A percentile compares a stretch with the other conserved stretches of the same genome.
Conservation (phyloP, 2,797 vertebrate species). For the Neosilurus hyrtlii region DNA sequence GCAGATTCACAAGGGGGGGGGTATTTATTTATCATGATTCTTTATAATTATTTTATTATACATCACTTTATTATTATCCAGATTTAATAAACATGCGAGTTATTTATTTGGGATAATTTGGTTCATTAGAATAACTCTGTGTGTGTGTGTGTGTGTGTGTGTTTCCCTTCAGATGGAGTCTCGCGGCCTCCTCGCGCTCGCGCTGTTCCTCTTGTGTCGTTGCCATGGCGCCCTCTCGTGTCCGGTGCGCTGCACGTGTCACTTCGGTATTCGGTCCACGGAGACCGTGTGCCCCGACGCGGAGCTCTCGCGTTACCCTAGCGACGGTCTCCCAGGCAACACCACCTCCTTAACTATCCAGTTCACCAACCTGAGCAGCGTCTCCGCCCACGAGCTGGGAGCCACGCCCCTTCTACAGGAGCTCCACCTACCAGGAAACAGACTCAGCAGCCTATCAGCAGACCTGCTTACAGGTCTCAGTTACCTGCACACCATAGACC, state of each 20-base stretch:
- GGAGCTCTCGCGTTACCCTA: slow-evolving; percentile 50
- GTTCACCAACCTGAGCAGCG: slow-evolving; percentile 55
- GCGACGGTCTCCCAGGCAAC: slow-evolving; percentile 50
- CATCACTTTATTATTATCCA: too few species aligned
- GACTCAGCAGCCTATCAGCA: slow-evolving; percentile 50
- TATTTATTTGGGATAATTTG: background rate
- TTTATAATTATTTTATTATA: too few species aligned
- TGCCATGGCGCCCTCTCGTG: slow-evolving; percentile 54
- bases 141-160: too few species aligned
- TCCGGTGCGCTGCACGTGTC: slow-evolving; percentile 58
- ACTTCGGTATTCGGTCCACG: slow-evolving; percentile 49
- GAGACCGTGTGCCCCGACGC: slow-evolving; percentile 57
- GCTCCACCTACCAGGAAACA: slow-evolving; percentile 61
- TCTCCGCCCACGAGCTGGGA: slow-evolving; percentile 50
- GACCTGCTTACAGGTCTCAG: slow-evolving; percentile 53
- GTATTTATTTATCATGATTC: too few species aligned
- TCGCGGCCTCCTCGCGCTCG: slow-evolving; percentile 47
- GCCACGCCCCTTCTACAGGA: slow-evolving; percentile 56
- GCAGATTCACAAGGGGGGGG: background rate
- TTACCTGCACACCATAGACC: slow-evolving; percentile 59
- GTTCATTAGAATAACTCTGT: background rate
- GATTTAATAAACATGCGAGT: too few species aligned
- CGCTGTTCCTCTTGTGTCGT: slow-evolving; percentile 52
- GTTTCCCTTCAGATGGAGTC: slow-evolving; percentile 56
- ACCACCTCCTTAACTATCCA: slow-evolving; percentile 59